Evolutionary conservation across 1,140 invertebrate species (phyloP).

Genomic region (Elymnias hypermnestra): DNA sequence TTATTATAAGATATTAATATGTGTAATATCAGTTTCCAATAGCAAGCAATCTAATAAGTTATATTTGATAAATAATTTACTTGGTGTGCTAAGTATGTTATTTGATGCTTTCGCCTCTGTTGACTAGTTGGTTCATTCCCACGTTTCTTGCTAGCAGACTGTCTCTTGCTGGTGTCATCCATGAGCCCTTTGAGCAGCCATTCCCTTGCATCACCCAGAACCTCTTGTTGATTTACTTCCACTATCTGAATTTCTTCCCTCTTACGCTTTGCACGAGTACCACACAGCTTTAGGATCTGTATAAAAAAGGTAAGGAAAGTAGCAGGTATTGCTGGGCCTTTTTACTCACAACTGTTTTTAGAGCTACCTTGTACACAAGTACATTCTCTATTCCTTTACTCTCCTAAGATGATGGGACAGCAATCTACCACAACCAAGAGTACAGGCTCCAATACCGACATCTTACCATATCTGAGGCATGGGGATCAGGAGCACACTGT

Average conservation of each 20-base stretch:
- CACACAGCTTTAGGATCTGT: constrained; percentile 69
- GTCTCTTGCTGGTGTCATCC: constrained; percentile 80
- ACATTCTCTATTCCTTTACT: too few species aligned
- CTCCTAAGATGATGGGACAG: too few species aligned
- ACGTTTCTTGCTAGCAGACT: constrained; percentile 71
- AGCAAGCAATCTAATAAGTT: too few species aligned
- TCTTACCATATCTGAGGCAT: too few species aligned
- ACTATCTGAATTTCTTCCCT: constrained; percentile 81
- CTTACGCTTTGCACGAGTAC: constrained; percentile 64
- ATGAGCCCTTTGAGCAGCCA: constrained; percentile 89
- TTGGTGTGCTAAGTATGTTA: constrained; percentile 95
- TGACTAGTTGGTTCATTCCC: constrained; percentile 82
- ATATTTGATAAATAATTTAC: too few species aligned
- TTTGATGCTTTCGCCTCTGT: constrained; percentile 93
- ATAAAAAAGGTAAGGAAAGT: background rate
- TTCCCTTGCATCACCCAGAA: constrained; percentile 86
- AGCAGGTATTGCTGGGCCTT: background rate
- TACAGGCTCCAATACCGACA: too few species aligned
- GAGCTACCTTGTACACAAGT: too few species aligned
- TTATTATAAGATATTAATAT: too few species aligned
- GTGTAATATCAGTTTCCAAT: too few species aligned
- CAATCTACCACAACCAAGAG: too few species aligned
- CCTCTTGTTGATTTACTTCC: constrained; percentile 89
- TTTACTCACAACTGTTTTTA: too few species aligned
- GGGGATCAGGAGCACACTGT: too few species aligned